Percentiles rank a stretch among this genome's conserved stretches.
Evolutionary conservation across 1,140 invertebrate species (phyloP).

Genomic region (Lordiphosa mommai): DNA sequence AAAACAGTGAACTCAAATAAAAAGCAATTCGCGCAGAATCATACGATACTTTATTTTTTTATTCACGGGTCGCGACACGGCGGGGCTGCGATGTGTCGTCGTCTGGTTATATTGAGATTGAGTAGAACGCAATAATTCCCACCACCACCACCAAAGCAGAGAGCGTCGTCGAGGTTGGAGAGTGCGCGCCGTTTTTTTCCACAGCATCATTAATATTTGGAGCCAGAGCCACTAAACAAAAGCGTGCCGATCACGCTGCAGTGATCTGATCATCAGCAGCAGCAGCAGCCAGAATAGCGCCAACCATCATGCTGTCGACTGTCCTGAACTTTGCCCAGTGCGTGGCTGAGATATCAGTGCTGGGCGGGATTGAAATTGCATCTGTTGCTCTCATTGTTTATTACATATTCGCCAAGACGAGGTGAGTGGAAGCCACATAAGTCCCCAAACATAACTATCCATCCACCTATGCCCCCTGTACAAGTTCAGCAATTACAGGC

Average conservation of each 20-base stretch:
- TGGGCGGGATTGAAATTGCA: constrained; percentile 74
- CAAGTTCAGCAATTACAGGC: constrained; percentile 1
- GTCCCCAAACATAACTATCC: constrained; percentile 5
- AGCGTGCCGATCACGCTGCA: too few relatives aligned
- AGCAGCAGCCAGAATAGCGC: constrained; percentile 9
- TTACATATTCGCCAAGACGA: constrained; percentile 75
- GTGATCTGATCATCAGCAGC: too few relatives aligned
- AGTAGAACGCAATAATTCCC: constrained; percentile 60
- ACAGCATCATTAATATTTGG: too few relatives aligned
- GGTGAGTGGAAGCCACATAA: constrained; percentile 67
- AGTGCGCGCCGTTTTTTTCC: not conserved
- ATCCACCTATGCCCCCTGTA: not conserved
- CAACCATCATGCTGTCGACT: constrained; percentile 43
- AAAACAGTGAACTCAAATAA: constrained; percentile 21
- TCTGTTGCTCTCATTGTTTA: constrained; percentile 72
- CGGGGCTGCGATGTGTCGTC: constrained; percentile 23
- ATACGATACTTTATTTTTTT: constrained; percentile 65
- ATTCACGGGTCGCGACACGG: constrained; percentile 54
- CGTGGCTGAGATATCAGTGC: constrained; percentile 69
- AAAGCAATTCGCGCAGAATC: constrained; percentile 43
- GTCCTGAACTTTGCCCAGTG: constrained; percentile 67
- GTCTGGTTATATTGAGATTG: constrained; percentile 71
- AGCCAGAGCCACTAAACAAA: not conserved
- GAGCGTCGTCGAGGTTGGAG: constrained; percentile 14
- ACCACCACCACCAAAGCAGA: constrained; percentile 31